Evolutionary conservation across 2,797 vertebrate genomes (phyloP), one percentile per base, ranked within the genome.

Genomic region (Xiphorhynchus erythropygius): DNA sequence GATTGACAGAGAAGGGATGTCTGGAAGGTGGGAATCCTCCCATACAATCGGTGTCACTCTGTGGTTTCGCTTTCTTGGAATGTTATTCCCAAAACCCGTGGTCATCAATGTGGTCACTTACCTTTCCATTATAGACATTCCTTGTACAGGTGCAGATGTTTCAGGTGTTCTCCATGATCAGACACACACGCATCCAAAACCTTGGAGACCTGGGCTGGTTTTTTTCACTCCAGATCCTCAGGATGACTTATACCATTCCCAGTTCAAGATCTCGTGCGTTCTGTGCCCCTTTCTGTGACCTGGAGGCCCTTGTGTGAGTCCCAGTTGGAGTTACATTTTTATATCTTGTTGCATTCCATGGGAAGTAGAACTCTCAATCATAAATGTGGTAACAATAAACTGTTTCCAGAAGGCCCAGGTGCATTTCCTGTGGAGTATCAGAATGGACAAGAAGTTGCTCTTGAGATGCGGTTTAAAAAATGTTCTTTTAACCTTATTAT

Each of bases 391-490:
- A 56, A 81, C 53, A 30, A 25, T 44, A 39, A 85, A 68, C 59
- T 74, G 76, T 88, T 86, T 95, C 73, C 35, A 52, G 76, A 75
- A 81, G 39, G 25, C 35, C 69, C 27, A 14, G 10, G 11, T 81
- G 57, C 19, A 9, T 79, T 93, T 94, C 52, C 70, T 74, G 9
- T 92, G 53, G 14, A 86, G 52, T 82, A n/a, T 92, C 59, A 46
- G 60, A 53, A 63, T 53, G 63, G 70, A 67, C 5, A 18, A 57
- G 33, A 13, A 19, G 6, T 67, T 73, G 37, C 47, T 88, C 19
- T 62, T 62, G 84, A 47, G 13, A 16, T 77, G 24, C 42, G 32
- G 24, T 80, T 37, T 5, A 76, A 52, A 67, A 53, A 57, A 27
- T 8, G 28, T 68, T 71, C 60, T 60, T 84, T 88, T 85, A 64